Percentiles rank a stretch among this genome's conserved stretches.
phyloP scores from a whole-genome alignment of 2,888 invertebrate genomes.

The Oasisia sp. region DNA sequence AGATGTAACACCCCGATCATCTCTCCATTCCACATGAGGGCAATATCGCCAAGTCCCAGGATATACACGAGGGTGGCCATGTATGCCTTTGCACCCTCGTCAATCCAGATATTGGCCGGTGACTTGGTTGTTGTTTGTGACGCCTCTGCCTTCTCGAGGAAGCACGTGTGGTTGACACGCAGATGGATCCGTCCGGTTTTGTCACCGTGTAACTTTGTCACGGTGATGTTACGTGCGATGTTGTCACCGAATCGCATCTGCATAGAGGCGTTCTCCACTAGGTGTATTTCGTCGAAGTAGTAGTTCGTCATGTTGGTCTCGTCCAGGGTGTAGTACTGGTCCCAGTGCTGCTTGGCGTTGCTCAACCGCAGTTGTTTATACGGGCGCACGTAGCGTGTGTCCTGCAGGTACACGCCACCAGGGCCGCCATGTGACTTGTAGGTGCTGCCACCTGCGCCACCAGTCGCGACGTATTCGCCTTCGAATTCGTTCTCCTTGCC shows the following conservation, averaged over 20 bases:
- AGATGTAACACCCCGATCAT: slow-evolving; percentile 50
- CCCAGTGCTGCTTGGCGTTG: slow-evolving; percentile 47
- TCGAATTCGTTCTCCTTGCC: slow-evolving; percentile 44
- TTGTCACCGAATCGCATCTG: slow-evolving; percentile 41
- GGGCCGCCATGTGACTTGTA: slow-evolving; percentile 29
- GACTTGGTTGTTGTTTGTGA: slow-evolving; percentile 41
- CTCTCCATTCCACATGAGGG: slow-evolving; percentile 43
- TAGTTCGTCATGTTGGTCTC: slow-evolving; percentile 40
- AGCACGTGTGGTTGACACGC: slow-evolving; percentile 41
- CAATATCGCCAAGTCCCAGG: slow-evolving; percentile 38
- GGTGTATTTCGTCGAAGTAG: slow-evolving; percentile 49
- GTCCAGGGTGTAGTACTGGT: slow-evolving; percentile 49
- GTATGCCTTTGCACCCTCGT: slow-evolving; percentile 44
- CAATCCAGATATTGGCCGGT: slow-evolving; percentile 51
- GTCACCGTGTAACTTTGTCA: slow-evolving; percentile 47
- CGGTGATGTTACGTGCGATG: slow-evolving; percentile 34
- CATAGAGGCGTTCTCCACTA: slow-evolving; percentile 46
- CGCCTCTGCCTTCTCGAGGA: slow-evolving; percentile 43
- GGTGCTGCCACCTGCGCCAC: slow-evolving; percentile 45
- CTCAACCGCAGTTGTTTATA: slow-evolving; percentile 47
- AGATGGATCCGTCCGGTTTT: slow-evolving; percentile 47
- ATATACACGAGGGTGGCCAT: slow-evolving; percentile 51
- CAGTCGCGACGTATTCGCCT: slow-evolving; percentile 44
- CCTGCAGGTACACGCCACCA: slow-evolving; percentile 14
- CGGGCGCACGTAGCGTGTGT: slow-evolving; percentile 30